phyloP scores from a whole-genome alignment of 2,113 vertebrate species.

The Loxodonta africana region DNA sequence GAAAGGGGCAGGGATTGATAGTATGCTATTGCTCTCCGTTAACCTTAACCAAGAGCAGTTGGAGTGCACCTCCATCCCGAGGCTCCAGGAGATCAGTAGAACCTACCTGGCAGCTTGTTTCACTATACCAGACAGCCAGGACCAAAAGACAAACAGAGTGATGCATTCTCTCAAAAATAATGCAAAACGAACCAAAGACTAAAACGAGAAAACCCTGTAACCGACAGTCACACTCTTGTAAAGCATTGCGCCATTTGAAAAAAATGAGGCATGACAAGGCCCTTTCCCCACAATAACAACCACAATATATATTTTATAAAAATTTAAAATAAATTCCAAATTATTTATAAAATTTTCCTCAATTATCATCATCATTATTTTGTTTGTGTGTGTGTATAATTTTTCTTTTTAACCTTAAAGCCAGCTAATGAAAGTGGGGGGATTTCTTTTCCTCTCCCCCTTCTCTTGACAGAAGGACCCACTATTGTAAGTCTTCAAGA shows the following conservation, averaged over 20 bases:
- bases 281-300: not conserved
- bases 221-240: not conserved
- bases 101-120: not conserved
- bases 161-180: not conserved
- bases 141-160: fast-evolving
- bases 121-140: not conserved
- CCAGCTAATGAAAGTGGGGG: not conserved
- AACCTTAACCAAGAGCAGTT: not conserved
- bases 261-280: not conserved
- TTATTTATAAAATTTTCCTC: not conserved
- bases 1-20: not conserved
- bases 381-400: fast-evolving
- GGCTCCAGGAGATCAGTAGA: not conserved
- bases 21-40: not conserved
- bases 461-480: not conserved
- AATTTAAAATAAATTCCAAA: constrained; percentile 18
- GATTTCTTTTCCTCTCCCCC: not conserved
- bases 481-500: constrained; percentile 8
- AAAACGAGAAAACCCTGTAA: not conserved
- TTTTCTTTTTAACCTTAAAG: constrained; percentile 18
- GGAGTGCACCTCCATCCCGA: not conserved
- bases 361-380: not conserved
- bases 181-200: not conserved
- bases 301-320: constrained; percentile 14
- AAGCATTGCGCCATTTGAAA: not conserved